Evolutionary conservation across 2,888 invertebrate genomes (phyloP).

Genomic region (Diarsia rubi): DNA sequence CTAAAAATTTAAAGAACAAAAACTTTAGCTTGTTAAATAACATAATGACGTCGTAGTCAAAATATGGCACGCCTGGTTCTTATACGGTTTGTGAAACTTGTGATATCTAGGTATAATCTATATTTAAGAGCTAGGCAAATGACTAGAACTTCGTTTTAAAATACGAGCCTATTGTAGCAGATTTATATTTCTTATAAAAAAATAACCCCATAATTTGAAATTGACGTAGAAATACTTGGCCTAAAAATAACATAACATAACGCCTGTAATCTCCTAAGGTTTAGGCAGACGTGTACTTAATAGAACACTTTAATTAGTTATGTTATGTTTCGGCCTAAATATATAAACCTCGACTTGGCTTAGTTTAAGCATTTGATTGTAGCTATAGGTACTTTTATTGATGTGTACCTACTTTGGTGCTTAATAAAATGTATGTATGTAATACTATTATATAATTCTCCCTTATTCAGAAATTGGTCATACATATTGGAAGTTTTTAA

Average conservation of each 20-base stretch:
- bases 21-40: too few relatives aligned
- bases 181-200: not conserved
- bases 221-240: not conserved
- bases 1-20: too few relatives aligned
- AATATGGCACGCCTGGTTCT: too few relatives aligned
- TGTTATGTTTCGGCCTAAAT: not conserved
- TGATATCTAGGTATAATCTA: too few relatives aligned
- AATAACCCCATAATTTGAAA: not conserved
- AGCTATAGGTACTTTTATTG: constrained; percentile 10
- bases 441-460: constrained; percentile 1
- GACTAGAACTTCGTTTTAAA: not conserved
- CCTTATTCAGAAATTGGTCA: not conserved
- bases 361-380: constrained; percentile 36
- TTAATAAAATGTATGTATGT: constrained; percentile 6
- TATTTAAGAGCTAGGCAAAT: not conserved
- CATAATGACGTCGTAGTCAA: too few relatives aligned
- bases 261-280: too few relatives aligned
- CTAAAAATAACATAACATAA: not conserved
- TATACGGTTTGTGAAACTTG: too few relatives aligned
- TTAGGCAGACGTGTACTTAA: too few relatives aligned
- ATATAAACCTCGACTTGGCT: not conserved
- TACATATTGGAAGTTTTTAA: not conserved
- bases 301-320: too few relatives aligned
- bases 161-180: not conserved
- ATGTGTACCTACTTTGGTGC: constrained; percentile 35